Evolutionary conservation across 2,113 vertebrate species (phyloP), one percentile per base, ranked within the genome.

Genomic region (Alosa alosa): DNA sequence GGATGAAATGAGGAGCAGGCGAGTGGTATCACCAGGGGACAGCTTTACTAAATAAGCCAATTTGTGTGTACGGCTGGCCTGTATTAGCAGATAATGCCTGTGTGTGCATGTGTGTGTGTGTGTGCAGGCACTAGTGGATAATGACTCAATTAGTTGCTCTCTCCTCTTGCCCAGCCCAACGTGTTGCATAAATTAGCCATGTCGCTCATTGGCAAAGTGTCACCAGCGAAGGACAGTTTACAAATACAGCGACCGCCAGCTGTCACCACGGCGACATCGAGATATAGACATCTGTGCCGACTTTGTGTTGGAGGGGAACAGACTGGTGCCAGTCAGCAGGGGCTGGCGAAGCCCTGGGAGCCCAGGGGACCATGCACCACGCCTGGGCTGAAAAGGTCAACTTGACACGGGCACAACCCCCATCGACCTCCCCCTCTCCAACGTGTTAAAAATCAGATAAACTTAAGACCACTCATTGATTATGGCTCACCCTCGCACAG

Each of bases 141-240:
- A 99, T 97, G 98, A 99, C 98, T 99, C 98, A 99, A 99, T 99
- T 99, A 99, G 97, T 97, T 99, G 99, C 97, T 98, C 99, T 99
- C 99, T 98, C 98, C 97, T 96, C 97, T 96, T 87, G 95, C 97
- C 96, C 97, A 99, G 97, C 72, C 72, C 72, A 36, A 98, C 98
- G 98, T 97, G 95, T 96, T 94, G 98, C 97, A 99, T 99, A 99
- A 98, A 99, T 99, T 99, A 98, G 94, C 95, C 94, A 6, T 15
- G 94, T 95, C 94, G 96, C 97, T 99, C 98, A 99, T 99, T 96
- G 98, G 94, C 92, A 93, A 95, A 98, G 97, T 99, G 98, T 99
- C 98, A 99, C 95, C 89, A 95, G 95, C 96, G 96, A 97, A 99
- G 97, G 98, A 99, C 98, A 99, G 97, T 97, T 99, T 99, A 97